Evolutionary conservation across 2,113 vertebrate genomes (phyloP).

Genomic region (Sylvicapra grimmia): DNA sequence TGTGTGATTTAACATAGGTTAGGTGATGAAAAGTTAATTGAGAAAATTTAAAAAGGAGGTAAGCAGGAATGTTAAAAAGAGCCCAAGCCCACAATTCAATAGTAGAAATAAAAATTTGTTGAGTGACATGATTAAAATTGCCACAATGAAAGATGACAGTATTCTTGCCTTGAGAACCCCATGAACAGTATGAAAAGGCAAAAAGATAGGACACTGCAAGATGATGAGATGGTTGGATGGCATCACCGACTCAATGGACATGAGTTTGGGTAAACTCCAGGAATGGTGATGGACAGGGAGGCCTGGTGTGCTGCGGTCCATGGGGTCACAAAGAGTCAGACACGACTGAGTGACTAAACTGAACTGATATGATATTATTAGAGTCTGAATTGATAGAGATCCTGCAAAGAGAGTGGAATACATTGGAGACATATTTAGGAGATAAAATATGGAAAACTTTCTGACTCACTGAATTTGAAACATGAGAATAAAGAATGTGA

Average conservation of each 20-base stretch:
- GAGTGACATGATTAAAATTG: neutral
- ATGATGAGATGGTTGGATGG: neutral
- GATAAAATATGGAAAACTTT: neutral
- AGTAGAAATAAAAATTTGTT: neutral
- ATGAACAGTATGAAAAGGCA: neutral
- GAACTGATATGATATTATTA: neutral
- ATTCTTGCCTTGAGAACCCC: neutral
- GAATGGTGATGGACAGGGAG: neutral
- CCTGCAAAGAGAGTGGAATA: neutral
- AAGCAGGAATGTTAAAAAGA: neutral
- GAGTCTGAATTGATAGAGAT: neutral
- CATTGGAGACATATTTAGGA: neutral
- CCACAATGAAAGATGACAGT: neutral
- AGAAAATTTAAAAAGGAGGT: neutral
- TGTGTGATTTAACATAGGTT: neutral
- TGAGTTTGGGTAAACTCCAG: neutral
- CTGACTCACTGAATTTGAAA: neutral
- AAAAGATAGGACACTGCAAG: neutral
- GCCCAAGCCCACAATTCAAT: neutral
- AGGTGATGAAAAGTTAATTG: neutral
- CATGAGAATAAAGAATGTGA: neutral
- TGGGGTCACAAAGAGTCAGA: neutral
- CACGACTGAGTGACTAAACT: neutral
- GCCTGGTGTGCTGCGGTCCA: fast-evolving
- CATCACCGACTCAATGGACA: neutral